A percentile compares a stretch with the other conserved stretches of the same genome.
phyloP scores from a whole-genome alignment of 2,113 vertebrate species.

The Xiphias gladius region DNA sequence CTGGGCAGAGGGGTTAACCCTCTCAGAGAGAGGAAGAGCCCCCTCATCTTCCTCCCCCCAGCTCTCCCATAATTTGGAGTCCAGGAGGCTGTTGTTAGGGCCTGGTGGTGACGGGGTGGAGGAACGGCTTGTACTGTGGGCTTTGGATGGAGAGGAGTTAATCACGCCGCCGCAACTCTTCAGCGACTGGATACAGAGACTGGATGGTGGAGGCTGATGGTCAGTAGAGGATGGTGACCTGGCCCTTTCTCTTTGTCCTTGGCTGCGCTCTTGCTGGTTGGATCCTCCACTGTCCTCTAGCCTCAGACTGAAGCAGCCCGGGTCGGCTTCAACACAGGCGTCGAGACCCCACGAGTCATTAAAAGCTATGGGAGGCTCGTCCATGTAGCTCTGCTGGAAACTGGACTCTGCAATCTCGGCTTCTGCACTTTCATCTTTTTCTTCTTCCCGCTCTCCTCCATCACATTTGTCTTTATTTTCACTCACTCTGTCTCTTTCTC shows the following conservation, averaged over 20 bases:
- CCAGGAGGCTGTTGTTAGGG: slow-evolving; percentile 77
- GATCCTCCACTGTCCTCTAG: slow-evolving; percentile 74
- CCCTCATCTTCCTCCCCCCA: slow-evolving; percentile 83
- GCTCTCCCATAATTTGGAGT: slow-evolving; percentile 87
- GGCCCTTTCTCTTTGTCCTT: not conserved
- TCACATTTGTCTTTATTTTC: slow-evolving; percentile 62
- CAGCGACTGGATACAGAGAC: not conserved
- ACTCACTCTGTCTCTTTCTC: not conserved
- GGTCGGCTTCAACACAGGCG: slow-evolving; percentile 37
- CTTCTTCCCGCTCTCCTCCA: slow-evolving; percentile 71
- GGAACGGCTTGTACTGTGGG: not conserved
- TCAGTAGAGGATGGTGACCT: not conserved
- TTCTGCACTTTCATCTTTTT: slow-evolving; percentile 49
- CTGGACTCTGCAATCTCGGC: slow-evolving; percentile 35
- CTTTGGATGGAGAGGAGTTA: not conserved
- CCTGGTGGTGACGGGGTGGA: slow-evolving; percentile 22
- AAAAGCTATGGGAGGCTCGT: slow-evolving; percentile 80
- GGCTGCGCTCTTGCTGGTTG: slow-evolving; percentile 27
- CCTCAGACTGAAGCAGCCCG: slow-evolving; percentile 76
- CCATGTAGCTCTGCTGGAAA: slow-evolving; percentile 74
- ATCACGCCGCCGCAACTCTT: not conserved
- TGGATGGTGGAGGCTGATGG: not conserved
- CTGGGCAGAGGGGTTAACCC: slow-evolving; percentile 57
- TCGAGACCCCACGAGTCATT: slow-evolving; percentile 84
- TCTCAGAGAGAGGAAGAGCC: slow-evolving; percentile 80